Evolutionary conservation across 2,113 vertebrate species (phyloP).

Genomic region (Ameiurus melas): DNA sequence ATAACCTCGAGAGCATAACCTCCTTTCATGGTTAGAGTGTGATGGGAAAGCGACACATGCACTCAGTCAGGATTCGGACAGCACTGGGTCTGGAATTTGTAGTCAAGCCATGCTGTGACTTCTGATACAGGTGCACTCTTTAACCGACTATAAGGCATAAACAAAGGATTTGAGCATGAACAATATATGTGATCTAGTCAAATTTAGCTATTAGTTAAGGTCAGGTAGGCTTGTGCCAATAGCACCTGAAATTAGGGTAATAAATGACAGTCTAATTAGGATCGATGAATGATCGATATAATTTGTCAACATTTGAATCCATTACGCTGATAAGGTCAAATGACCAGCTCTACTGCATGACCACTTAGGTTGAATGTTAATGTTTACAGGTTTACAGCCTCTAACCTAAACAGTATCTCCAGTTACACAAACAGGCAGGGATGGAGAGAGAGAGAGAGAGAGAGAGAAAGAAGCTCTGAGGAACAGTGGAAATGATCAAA

Average conservation of each 20-base stretch:
- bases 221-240: background rate
- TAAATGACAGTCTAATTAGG: background rate
- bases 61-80: background rate
- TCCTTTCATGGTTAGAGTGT: background rate
- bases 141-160: background rate
- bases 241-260: background rate
- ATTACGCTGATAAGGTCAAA: background rate
- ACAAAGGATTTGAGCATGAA: background rate
- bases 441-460: background rate
- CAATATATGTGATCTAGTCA: background rate
- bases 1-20: background rate
- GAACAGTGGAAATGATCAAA: slow-evolving; percentile 40
- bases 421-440: background rate
- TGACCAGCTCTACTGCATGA: background rate
- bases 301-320: background rate
- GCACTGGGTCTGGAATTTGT: background rate
- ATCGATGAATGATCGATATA: background rate
- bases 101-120: background rate
- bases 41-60: background rate
- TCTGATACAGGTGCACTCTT: background rate
- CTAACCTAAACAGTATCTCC: background rate
- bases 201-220: background rate
- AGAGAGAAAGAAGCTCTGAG: background rate
- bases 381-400: background rate
- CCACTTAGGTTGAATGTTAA: background rate